Evolutionary conservation across 2,797 vertebrate species (phyloP), one percentile per base, ranked within the genome.

Genomic region (Rhinophrynus dorsalis): DNA sequence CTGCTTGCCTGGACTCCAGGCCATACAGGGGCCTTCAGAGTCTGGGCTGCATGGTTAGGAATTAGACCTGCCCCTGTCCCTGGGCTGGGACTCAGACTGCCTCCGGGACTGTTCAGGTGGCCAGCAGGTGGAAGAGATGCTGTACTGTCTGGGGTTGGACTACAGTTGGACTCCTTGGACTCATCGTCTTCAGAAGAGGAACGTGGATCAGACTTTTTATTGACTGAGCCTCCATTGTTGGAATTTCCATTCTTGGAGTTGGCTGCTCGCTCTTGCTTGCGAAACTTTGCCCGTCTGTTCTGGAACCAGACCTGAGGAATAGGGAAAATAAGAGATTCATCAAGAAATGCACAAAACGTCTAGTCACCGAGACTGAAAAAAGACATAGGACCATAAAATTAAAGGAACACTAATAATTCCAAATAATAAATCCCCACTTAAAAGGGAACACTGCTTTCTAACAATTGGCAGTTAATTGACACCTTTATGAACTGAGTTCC

Each of bases 91-190:
- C 95, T 97, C 67, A 95, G 86, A 81, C 94, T 95, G 76, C 86
- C 67, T 1, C 83, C 89, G 0, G 95, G 94, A 68, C 94, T 96
- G 76, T 92, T 90, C 67, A 95, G 75, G 84, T 89, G 89, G 0
- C 90, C 90, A 0, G 94, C 89, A 2, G 92, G 84, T 0, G 94
- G 91, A 80, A 96, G 83, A 3, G 95, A 96, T 6, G 95, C 96
- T 1, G 96, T 98, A 90, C 96, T 98, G 91, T 98, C 96, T 0
- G 96, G 96, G 0, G 96, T 97, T 23, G 93, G 94, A 85, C 95
- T 97, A 88, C 95, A 97, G 79, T 92, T 96, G 81, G 95, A 95
- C 67, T 97, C 96, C 78, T 97, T 97, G 75, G 94, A 96, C 74
- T 98, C 95, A 2, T 98, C 96, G 2, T 98, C 96, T 18, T 97